Evolutionary conservation across 2,888 invertebrate genomes (phyloP).

Genomic region (Sminthurinus aureus): DNA sequence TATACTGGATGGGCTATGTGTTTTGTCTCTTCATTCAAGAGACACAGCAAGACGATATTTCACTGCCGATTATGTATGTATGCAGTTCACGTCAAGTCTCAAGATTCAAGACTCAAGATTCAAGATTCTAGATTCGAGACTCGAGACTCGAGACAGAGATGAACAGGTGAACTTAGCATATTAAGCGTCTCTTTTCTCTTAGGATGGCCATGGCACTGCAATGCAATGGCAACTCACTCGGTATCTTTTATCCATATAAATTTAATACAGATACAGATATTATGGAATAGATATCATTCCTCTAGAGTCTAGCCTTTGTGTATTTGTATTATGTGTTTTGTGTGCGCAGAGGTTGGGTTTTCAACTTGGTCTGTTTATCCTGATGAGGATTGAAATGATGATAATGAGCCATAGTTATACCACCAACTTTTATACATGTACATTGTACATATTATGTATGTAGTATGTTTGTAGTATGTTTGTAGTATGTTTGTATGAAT

Average conservation of each 20-base stretch:
- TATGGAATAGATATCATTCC: too few relatives aligned
- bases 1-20: background rate
- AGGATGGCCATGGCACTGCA: background rate
- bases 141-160: background rate
- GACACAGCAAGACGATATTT: conserved; percentile 49
- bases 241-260: background rate
- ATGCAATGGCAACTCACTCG: background rate
- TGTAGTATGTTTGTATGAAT: too few relatives aligned
- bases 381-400: conserved; percentile 16
- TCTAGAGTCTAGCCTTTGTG: too few relatives aligned
- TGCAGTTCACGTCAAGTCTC: conserved; percentile 21
- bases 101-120: too few relatives aligned
- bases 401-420: background rate
- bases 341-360: too few relatives aligned
- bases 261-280: too few relatives aligned
- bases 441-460: too few relatives aligned
- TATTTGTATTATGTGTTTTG: too few relatives aligned
- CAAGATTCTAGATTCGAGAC: too few relatives aligned
- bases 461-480: too few relatives aligned
- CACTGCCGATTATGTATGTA: conserved; percentile 39
- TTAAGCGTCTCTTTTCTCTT: background rate
- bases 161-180: conserved; percentile 22
- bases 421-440: background rate
- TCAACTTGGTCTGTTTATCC: background rate
- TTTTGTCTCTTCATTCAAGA: conserved; percentile 2